Evolutionary conservation across 53 echinoderm and acorn worm species (phyloP).

Genomic region (Echinarachnius parma): DNA sequence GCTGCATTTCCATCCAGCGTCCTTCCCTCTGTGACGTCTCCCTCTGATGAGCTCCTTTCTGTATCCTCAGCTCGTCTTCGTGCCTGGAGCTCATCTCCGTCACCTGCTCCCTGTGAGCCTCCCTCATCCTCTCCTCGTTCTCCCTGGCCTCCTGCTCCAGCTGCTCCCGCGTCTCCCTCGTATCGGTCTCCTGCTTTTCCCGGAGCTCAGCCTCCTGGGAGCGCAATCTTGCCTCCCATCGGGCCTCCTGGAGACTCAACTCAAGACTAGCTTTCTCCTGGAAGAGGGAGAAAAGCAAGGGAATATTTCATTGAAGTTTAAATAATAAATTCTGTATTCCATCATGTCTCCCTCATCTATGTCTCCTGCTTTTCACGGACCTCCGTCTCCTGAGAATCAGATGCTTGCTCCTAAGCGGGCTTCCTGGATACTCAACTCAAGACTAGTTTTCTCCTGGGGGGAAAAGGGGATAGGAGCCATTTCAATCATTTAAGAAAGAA

Average conservation of each 20-base stretch:
- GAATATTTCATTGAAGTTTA: too few relatives aligned
- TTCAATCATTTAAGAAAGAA: too few relatives aligned
- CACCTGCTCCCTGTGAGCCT: constrained; percentile 66
- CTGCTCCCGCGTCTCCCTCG: constrained; percentile 57
- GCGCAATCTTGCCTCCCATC: constrained; percentile 72
- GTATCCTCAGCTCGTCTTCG: constrained; percentile 57
- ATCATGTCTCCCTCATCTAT: constrained; percentile 53
- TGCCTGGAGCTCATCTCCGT: constrained; percentile 58
- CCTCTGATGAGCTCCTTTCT: constrained; percentile 49
- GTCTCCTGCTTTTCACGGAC: constrained; percentile 49
- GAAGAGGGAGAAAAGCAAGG: background rate
- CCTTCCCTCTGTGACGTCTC: constrained; percentile 70
- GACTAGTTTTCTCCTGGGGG: constrained; percentile 68
- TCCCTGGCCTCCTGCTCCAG: constrained; percentile 55
- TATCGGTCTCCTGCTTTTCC: constrained; percentile 43
- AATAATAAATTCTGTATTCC: too few relatives aligned
- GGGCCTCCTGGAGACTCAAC: constrained; percentile 68
- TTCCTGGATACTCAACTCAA: constrained; percentile 72
- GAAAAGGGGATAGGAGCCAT: too few relatives aligned
- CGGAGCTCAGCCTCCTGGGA: constrained; percentile 73
- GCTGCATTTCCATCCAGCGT: constrained; percentile 48
- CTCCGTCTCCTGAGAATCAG: constrained; percentile 71
- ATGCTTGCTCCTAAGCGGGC: constrained; percentile 74
- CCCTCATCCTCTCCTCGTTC: constrained; percentile 53
- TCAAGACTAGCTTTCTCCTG: constrained; percentile 76